A percentile compares a stretch with the other conserved stretches of the same genome.
Evolutionary conservation across 2,113 vertebrate genomes (phyloP).

Genomic region (Asarcornis scutulata): DNA sequence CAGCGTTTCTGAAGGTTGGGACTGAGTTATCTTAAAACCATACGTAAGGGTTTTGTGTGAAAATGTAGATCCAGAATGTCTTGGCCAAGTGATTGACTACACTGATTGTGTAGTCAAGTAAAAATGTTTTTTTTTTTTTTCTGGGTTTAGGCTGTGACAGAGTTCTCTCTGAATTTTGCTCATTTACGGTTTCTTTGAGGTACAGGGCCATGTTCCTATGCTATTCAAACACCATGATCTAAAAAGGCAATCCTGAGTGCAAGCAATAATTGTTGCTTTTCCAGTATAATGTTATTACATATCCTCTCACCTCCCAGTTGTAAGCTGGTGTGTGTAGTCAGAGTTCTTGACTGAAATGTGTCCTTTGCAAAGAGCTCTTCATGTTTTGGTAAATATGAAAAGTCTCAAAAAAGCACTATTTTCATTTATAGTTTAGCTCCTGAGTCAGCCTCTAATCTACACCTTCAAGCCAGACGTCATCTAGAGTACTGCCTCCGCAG

Average conservation of each 20-base stretch:
- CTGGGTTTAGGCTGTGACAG: background rate
- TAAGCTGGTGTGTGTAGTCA: background rate
- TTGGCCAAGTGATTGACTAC: background rate
- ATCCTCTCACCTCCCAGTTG: background rate
- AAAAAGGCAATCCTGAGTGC: background rate
- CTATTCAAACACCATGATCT: background rate
- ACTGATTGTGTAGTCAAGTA: background rate
- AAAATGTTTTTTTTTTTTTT: background rate
- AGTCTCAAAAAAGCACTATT: background rate
- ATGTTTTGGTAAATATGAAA: background rate
- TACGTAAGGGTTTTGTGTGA: background rate
- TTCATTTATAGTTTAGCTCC: background rate
- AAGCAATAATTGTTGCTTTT: background rate
- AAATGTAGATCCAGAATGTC: background rate
- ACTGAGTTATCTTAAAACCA: background rate
- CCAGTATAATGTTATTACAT: background rate
- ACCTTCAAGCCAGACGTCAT: background rate
- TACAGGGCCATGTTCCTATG: background rate
- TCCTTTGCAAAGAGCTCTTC: background rate
- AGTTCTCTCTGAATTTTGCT: background rate
- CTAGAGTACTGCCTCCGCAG: background rate
- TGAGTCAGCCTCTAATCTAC: background rate
- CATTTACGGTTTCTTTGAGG: background rate
- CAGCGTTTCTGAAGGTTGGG: accelerated
- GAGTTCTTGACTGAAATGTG: background rate